phyloP scores from a whole-genome alignment of 2,888 invertebrate species.

The Leptogaster cylindrica region DNA sequence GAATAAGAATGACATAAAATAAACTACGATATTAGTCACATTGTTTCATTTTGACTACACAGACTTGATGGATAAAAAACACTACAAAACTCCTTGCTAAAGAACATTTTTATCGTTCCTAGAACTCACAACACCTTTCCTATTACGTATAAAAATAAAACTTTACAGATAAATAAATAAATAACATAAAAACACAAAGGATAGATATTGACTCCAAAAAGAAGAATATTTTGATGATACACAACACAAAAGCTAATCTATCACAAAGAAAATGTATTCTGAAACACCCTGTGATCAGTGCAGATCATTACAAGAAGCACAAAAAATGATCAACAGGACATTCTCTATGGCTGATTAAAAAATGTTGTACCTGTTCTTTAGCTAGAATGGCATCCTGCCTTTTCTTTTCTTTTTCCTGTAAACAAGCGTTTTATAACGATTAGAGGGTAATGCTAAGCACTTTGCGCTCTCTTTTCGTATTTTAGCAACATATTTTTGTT shows the following conservation, averaged over 20 bases:
- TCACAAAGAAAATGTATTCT: conserved; percentile 18
- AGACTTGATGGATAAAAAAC: too few species aligned
- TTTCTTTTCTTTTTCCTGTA: conserved; percentile 89
- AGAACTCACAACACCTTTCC: too few species aligned
- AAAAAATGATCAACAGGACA: too few species aligned
- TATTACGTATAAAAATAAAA: too few species aligned
- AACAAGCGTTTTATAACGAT: conserved; percentile 44
- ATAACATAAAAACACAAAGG: conserved; percentile 1
- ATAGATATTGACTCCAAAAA: conserved; percentile 8
- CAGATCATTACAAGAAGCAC: conserved; percentile 1
- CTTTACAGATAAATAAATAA: background rate
- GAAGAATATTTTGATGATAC: conserved; percentile 6
- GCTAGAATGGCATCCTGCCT: conserved; percentile 86
- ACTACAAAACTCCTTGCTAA: too few species aligned
- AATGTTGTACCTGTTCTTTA: conserved; percentile 85
- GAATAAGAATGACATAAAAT: too few species aligned
- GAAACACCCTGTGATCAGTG: background rate
- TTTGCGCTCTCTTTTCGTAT: conserved; percentile 7
- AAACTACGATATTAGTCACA: too few species aligned
- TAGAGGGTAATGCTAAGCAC: conserved; percentile 31
- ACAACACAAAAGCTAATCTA: conserved; percentile 33
- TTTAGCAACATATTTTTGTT: conserved; percentile 27
- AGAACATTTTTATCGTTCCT: too few species aligned
- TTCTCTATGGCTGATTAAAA: conserved; percentile 21
- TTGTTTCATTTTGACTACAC: too few species aligned